Percentiles rank a stretch among this genome's conserved stretches.
Evolutionary conservation across 1,140 invertebrate genomes (phyloP).

Genomic region (Asobara japonica): DNA sequence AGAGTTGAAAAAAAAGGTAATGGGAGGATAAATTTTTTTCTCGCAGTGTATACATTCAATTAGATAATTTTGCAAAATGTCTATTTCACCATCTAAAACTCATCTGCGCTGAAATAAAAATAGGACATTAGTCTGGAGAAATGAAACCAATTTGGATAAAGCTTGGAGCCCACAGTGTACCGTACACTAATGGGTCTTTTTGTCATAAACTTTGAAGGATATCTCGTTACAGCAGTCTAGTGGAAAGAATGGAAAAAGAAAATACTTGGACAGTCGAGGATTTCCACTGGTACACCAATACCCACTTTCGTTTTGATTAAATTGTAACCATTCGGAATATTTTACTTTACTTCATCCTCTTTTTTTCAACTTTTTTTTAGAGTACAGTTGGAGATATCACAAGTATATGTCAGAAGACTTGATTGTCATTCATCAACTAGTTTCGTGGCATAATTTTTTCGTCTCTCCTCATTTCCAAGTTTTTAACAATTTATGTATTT

Average conservation of each 20-base stretch:
- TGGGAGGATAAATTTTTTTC: too few species aligned
- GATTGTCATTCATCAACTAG: constrained; percentile 33
- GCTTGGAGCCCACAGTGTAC: constrained; percentile 7
- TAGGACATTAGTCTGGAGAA: too few species aligned
- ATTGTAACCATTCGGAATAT: not conserved
- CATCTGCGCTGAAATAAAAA: too few species aligned
- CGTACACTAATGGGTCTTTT: constrained; percentile 31
- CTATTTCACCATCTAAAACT: not conserved
- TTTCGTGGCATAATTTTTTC: too few species aligned
- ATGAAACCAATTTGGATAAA: constrained; percentile 16
- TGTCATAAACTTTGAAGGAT: constrained; percentile 4
- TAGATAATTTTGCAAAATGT: not conserved
- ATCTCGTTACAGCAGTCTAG: constrained; percentile 11
- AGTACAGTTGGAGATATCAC: not conserved
- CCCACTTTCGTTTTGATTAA: constrained; percentile 21
- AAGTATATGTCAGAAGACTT: not conserved
- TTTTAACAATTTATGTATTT: too few species aligned
- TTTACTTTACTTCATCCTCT: not conserved
- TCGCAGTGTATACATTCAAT: not conserved
- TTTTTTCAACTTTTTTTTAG: not conserved
- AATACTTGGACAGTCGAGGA: constrained; percentile 1
- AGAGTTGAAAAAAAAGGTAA: too few species aligned
- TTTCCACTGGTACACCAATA: not conserved
- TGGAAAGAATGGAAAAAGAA: constrained; percentile 25
- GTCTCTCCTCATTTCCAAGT: too few species aligned